These are phyloP conservation scores for Temnothorax rugatulus DNA, from an alignment of 2,888 invertebrate species.

Conservation along the genomic window DNA sequence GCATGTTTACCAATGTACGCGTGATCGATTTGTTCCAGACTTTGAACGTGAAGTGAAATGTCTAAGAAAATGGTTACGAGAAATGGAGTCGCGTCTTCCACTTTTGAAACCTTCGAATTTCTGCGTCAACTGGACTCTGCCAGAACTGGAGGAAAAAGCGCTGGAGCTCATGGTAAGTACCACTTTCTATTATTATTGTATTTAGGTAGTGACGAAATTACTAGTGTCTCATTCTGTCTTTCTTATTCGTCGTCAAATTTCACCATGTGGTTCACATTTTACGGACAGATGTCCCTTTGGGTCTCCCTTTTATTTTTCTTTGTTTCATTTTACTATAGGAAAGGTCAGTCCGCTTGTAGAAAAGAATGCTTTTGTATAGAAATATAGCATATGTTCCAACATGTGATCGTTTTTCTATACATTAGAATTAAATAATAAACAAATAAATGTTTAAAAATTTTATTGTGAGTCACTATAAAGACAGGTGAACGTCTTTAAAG, in stretches of 20 bases:
- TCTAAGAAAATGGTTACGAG: constrained; percentile 94
- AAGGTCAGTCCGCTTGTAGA: not conserved
- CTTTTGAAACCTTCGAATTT: constrained; percentile 89
- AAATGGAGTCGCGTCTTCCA: constrained; percentile 93
- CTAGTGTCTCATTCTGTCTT: not conserved
- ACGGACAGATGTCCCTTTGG: not conserved
- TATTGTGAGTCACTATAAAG: not conserved
- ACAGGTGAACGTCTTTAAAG: not conserved
- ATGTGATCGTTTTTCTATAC: not conserved
- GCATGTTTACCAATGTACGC: not conserved
- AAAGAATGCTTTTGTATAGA: not conserved
- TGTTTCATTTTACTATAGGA: not conserved
- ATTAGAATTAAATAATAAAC: not conserved
- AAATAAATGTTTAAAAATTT: not conserved
- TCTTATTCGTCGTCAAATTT: not conserved
- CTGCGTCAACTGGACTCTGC: constrained; percentile 90
- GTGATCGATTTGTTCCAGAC: constrained; percentile 86
- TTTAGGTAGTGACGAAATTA: not conserved
- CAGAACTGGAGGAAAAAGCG: constrained; percentile 92
- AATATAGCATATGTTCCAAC: not conserved
- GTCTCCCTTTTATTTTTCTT: not conserved
- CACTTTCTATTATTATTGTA: not conserved
- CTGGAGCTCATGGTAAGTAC: constrained; percentile 93
- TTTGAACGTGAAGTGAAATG: constrained; percentile 92
- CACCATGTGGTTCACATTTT: not conserved